phyloP scores from a whole-genome alignment of 2,113 vertebrate species.

The Bos indicus region DNA sequence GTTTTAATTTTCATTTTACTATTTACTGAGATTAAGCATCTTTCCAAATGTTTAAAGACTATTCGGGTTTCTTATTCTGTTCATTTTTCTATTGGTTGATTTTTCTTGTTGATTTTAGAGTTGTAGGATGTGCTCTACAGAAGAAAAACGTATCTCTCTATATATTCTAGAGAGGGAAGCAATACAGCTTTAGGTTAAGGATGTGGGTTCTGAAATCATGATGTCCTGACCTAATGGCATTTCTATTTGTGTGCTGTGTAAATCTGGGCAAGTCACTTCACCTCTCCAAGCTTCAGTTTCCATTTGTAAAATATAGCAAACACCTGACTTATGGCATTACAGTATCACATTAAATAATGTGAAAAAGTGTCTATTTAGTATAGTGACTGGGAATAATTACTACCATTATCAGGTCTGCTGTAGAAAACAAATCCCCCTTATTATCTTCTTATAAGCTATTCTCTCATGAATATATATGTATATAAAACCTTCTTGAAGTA shows the following conservation, averaged over 20 bases:
- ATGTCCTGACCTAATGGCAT: background rate
- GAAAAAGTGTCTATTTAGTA: background rate
- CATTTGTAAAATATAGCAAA: background rate
- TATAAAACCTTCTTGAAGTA: background rate
- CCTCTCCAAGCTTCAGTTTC: background rate
- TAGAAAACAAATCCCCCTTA: background rate
- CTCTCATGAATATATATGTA: background rate
- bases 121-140: background rate
- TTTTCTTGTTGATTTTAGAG: background rate
- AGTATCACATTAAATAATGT: background rate
- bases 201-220: background rate
- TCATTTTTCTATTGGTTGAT: background rate
- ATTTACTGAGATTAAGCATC: background rate
- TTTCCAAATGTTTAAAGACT: background rate
- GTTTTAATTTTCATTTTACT: slow-evolving; percentile 22
- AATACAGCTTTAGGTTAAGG: background rate
- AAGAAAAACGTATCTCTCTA: background rate
- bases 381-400: background rate
- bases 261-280: background rate
- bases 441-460: background rate
- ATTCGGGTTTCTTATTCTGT: background rate
- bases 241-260: background rate
- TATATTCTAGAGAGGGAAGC: background rate
- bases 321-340: background rate
- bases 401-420: background rate